phyloP scores from a whole-genome alignment of 2,797 vertebrate species.

The Phalanger gymnotis region DNA sequence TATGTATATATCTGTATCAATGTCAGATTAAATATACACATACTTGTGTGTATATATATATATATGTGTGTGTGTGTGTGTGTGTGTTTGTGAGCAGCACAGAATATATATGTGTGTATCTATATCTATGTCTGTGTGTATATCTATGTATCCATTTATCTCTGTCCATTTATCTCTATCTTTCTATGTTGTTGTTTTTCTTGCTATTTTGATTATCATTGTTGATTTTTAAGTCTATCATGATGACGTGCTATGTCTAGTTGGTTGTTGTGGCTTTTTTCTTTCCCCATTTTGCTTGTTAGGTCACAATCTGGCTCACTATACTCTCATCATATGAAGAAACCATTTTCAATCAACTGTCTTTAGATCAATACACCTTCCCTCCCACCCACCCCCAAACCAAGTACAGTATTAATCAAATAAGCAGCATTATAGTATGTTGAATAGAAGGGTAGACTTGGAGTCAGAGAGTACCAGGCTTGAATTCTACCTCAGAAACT shows the following conservation, averaged over 20 bases:
- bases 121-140: neutral
- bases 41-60: too few species aligned
- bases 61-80: neutral
- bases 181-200: neutral
- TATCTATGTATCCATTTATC: neutral
- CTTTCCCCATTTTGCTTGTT: neutral
- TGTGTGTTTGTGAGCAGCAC: too few species aligned
- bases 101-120: neutral
- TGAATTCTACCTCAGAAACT: neutral
- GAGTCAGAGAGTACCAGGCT: too few species aligned
- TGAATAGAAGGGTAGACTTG: neutral
- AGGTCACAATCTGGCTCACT: neutral
- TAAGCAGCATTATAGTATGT: neutral
- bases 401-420: neutral
- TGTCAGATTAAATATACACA: too few species aligned
- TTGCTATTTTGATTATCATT: neutral
- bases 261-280: neutral
- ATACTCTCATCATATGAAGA: neutral
- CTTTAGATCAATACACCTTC: neutral
- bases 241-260: neutral
- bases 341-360: neutral
- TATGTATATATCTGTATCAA: neutral
- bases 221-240: neutral
- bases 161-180: too few species aligned
- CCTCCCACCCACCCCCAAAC: neutral